A percentile compares a stretch with the other conserved stretches of the same genome.
These are phyloP conservation scores for Operophtera brumata DNA, from an alignment of 2,888 invertebrate species.

Conservation along the genomic window DNA sequence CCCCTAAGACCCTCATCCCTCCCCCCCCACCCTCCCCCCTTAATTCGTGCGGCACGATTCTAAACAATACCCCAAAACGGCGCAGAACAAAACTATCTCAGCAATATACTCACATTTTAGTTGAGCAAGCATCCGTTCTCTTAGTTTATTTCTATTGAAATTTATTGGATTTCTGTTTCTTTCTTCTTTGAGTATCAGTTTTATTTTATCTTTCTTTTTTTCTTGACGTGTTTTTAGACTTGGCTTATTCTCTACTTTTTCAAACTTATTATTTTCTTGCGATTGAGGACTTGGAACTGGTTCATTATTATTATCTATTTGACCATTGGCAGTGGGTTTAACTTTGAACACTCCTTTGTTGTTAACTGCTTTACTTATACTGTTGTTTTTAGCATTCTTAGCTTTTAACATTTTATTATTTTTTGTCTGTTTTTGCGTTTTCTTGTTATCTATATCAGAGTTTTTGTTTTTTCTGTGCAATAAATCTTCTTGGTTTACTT, in stretches of 20 bases:
- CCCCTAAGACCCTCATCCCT: no score
- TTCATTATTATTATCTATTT: background rate
- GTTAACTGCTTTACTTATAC: background rate
- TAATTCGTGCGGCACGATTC: no score
- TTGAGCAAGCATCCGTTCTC: conserved; percentile 85
- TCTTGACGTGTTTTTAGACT: conserved; percentile 10
- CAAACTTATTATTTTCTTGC: background rate
- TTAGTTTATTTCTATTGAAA: conserved; percentile 58
- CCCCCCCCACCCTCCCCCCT: no score
- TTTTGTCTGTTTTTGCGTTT: no score
- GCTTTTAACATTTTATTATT: background rate
- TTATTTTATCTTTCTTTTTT: conserved; percentile 49
- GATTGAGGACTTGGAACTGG: background rate
- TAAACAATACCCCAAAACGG: no score
- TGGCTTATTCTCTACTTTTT: background rate
- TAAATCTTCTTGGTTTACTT: no score
- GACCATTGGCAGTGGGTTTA: background rate
- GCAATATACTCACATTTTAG: conserved; percentile 80
- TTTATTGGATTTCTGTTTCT: conserved; percentile 51
- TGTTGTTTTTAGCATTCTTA: background rate
- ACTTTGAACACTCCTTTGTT: background rate
- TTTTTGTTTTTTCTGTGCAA: background rate
- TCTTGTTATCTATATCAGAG: background rate
- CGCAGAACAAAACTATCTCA: no score
- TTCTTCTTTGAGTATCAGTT: conserved; percentile 38